These are phyloP conservation scores for Cyprinodon diabolis DNA, from an alignment of 2,797 vertebrate genomes.

Conservation along the genomic window DNA sequence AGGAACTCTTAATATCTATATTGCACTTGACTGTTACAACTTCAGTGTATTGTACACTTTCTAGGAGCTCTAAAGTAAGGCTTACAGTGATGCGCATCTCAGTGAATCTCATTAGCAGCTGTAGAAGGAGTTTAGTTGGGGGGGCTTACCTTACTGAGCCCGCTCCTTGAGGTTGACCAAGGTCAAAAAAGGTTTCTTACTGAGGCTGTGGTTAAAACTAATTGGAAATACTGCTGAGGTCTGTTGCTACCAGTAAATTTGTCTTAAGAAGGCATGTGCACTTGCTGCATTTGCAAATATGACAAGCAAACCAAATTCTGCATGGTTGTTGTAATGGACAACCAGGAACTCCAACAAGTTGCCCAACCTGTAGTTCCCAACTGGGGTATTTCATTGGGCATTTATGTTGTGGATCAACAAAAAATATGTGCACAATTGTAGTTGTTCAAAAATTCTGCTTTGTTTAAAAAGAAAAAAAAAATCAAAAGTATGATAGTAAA, in stretches of 20 bases:
- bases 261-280: neutral
- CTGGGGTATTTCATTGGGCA: neutral
- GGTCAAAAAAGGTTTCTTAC: constrained; percentile 45
- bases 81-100: constrained; percentile 53
- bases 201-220: constrained; percentile 53
- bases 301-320: neutral
- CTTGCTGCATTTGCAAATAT: neutral
- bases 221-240: constrained; percentile 34
- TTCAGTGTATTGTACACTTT: constrained; percentile 14
- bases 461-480: too few species aligned
- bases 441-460: too few species aligned
- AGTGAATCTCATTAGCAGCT: constrained; percentile 75
- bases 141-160: constrained; percentile 63
- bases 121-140: constrained; percentile 67
- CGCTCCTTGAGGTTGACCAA: constrained; percentile 44
- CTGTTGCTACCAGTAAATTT: constrained; percentile 18
- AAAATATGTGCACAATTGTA: too few species aligned
- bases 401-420: too few species aligned
- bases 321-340: too few species aligned
- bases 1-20: neutral
- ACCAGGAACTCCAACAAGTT: neutral
- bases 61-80: constrained; percentile 34
- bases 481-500: neutral
- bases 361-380: neutral
- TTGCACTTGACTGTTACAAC: neutral